These are phyloP conservation scores for Calliphora vicina DNA, from an alignment of 1,140 invertebrate genomes.

Conservation along the genomic window DNA sequence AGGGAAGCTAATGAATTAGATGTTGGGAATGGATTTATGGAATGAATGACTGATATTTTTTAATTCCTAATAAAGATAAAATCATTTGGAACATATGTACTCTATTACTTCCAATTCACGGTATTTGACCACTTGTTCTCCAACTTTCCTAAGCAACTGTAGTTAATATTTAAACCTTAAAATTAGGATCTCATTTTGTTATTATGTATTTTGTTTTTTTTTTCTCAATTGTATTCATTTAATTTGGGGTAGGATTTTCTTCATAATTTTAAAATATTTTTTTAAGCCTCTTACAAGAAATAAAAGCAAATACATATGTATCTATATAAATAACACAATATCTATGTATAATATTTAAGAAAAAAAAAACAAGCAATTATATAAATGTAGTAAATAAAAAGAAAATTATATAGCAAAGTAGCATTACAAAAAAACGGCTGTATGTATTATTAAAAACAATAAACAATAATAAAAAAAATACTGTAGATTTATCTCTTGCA, in stretches of 20 bases:
- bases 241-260: neutral
- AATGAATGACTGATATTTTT: no score
- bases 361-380: slow-evolving; percentile 10
- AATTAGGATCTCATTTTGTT: neutral
- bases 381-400: neutral
- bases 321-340: neutral
- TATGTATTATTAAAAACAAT: neutral
- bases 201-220: neutral
- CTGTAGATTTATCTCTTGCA: neutral
- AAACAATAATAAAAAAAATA: slow-evolving; percentile 19
- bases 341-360: neutral
- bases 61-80: no score
- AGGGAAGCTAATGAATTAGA: no score
- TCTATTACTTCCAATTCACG: no score
- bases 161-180: neutral
- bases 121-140: no score
- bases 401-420: neutral
- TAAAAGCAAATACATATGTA: neutral
- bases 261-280: neutral
- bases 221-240: neutral
- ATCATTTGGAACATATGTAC: no score
- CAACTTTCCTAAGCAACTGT: neutral
- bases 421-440: neutral
- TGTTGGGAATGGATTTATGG: no score
- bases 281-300: neutral